These are phyloP conservation scores for Cottus gobio DNA, from an alignment of 2,113 vertebrate genomes.

Conservation along the genomic window DNA sequence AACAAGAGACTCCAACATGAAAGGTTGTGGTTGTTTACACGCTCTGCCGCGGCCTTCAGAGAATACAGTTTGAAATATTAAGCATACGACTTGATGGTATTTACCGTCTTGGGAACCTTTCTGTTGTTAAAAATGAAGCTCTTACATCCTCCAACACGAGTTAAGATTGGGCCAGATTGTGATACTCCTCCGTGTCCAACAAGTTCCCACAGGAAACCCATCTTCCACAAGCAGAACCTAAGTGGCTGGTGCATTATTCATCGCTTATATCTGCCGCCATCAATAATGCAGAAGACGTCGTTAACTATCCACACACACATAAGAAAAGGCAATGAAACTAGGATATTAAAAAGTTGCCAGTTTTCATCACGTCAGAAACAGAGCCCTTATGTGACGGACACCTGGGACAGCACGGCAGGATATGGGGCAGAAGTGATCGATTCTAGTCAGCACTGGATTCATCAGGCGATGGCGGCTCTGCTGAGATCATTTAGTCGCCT, in stretches of 20 bases:
- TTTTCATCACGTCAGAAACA: constrained; percentile 5
- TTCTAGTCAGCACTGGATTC: constrained; percentile 47
- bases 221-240: constrained; percentile 30
- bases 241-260: constrained; percentile 74
- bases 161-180: constrained; percentile 22
- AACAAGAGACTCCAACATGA: constrained; percentile 31
- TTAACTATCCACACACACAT: constrained; percentile 59
- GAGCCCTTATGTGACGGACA: constrained; percentile 43
- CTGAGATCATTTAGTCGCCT: constrained; percentile 4
- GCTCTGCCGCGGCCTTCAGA: constrained; percentile 25
- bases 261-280: constrained; percentile 56
- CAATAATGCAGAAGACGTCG: constrained; percentile 66
- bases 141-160: constrained; percentile 25
- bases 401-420: constrained; percentile 42
- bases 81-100: constrained; percentile 22
- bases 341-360: constrained; percentile 26
- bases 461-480: constrained; percentile 11
- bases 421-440: constrained; percentile 58
- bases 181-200: constrained; percentile 45
- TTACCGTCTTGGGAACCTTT: constrained; percentile 26
- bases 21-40: constrained; percentile 51
- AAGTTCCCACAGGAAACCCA: constrained; percentile 31
- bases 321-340: constrained; percentile 1
- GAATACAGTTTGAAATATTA: constrained; percentile 39
- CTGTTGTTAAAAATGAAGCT: constrained; percentile 42